Evolutionary conservation across 2,113 vertebrate genomes (phyloP).

Genomic region (Melanotaenia duboulayi): DNA sequence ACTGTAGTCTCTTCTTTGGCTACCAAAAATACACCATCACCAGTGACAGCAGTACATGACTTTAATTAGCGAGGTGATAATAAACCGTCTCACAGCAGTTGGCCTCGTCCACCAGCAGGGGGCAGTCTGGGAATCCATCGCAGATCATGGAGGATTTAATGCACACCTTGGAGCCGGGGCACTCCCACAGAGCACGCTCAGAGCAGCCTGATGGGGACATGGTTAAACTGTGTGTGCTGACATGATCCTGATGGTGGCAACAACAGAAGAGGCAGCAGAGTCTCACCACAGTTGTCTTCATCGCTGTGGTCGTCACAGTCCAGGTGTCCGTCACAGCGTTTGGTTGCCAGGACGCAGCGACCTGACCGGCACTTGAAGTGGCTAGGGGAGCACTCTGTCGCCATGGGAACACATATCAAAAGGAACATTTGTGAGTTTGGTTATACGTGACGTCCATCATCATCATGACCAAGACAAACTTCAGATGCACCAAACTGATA

Average conservation of each 20-base stretch:
- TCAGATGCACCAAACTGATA: neutral
- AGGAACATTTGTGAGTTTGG: neutral
- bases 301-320: conserved; percentile 98
- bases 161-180: conserved; percentile 88
- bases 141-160: conserved; percentile 91
- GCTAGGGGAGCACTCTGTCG: conserved; percentile 93
- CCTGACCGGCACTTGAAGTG: conserved; percentile 95
- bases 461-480: no score
- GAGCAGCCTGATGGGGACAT: conserved; percentile 83
- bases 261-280: no score
- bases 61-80: no score
- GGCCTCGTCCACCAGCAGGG: conserved; percentile 89
- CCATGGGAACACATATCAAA: conserved; percentile 42
- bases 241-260: no score
- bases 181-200: conserved; percentile 95
- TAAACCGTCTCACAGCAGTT: conserved; percentile 90
- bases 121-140: conserved; percentile 96
- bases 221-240: no score
- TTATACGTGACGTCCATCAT: neutral
- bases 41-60: no score
- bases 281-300: conserved; percentile 92
- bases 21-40: no score
- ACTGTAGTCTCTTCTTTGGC: no score
- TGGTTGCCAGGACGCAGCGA: conserved; percentile 90
- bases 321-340: conserved; percentile 91